Evolutionary conservation across 1,140 invertebrate species (phyloP).

Genomic region (Gyrodactylus salaris): DNA sequence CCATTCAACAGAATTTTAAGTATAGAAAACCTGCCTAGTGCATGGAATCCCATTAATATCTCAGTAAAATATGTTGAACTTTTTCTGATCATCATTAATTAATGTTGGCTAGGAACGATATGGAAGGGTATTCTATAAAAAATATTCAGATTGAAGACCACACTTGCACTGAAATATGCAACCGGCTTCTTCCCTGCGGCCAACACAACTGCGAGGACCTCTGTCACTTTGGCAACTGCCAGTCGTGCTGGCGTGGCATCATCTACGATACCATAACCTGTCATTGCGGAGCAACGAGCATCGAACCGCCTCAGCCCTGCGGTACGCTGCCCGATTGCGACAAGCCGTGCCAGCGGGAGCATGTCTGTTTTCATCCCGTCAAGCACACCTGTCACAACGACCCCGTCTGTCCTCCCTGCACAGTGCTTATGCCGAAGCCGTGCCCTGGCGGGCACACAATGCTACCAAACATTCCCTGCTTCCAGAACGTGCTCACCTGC

Average conservation of each 20-base stretch:
- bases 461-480: neutral
- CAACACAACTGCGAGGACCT: neutral
- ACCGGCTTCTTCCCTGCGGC: neutral
- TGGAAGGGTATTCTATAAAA: no score
- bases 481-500: neutral
- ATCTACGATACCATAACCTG: neutral
- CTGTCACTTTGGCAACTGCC: conserved; percentile 3
- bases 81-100: no score
- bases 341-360: neutral
- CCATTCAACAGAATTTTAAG: no score
- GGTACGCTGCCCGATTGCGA: neutral
- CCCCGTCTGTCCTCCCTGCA: neutral
- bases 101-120: no score
- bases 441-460: neutral
- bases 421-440: neutral
- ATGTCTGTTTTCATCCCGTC: neutral
- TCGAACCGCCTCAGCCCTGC: neutral
- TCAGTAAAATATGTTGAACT: no score
- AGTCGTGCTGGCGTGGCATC: neutral
- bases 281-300: neutral
- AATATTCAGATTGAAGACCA: neutral
- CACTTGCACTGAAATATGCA: neutral
- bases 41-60: no score
- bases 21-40: no score
- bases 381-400: neutral